These are phyloP conservation scores for Fukomys damarensis DNA, from an alignment of 2,113 vertebrate genomes.

Conservation along the genomic window DNA sequence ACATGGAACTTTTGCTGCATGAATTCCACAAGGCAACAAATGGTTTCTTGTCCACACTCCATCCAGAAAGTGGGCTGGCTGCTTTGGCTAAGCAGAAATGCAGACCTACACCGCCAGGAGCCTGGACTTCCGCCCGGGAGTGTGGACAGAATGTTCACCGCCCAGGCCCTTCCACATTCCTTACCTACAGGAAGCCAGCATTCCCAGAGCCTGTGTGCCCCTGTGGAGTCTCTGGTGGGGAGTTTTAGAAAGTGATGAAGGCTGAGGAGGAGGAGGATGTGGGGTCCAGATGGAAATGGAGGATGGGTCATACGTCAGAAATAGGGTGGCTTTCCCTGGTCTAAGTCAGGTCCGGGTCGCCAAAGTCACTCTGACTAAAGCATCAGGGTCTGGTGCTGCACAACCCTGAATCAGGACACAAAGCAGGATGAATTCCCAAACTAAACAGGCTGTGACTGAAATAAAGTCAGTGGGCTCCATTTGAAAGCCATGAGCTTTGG, in stretches of 20 bases:
- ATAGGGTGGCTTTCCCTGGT: not conserved
- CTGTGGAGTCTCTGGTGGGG: constrained; percentile 66
- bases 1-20: not conserved
- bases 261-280: not conserved
- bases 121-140: not conserved
- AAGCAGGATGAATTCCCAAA: not conserved
- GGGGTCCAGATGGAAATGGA: not conserved
- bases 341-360: not conserved
- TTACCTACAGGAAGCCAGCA: constrained; percentile 17
- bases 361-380: not conserved
- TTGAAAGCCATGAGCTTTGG: not conserved
- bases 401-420: not conserved
- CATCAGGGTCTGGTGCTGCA: not conserved
- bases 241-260: constrained; percentile 52
- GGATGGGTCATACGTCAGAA: not conserved
- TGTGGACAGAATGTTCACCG: not conserved
- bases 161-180: constrained; percentile 5
- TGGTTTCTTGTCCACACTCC: not conserved
- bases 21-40: not conserved
- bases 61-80: not conserved
- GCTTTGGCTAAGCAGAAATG: not conserved
- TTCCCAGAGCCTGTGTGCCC: not conserved
- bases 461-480: not conserved
- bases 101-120: not conserved
- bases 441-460: not conserved